These are phyloP conservation scores for Heteractis magnifica DNA, from an alignment of 92 coral and sea anemone species.

Conservation along the genomic window DNA sequence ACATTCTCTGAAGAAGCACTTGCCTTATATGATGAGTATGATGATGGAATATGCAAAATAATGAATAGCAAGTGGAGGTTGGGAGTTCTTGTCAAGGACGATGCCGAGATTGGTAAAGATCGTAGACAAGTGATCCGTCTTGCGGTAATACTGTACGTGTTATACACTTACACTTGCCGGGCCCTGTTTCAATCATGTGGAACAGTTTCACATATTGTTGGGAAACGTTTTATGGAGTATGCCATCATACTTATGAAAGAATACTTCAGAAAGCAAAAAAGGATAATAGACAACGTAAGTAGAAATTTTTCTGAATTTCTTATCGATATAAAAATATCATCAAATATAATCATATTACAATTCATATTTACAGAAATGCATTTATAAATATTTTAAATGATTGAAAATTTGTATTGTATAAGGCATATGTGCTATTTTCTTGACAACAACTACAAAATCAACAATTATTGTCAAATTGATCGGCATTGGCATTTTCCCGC, in stretches of 20 bases:
- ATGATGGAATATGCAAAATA: constrained; percentile 27
- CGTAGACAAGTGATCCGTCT: constrained; percentile 49
- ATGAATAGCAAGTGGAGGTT: constrained; percentile 48
- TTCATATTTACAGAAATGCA: no score
- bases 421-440: no score
- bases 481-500: no score
- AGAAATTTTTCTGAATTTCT: no score
- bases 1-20: constrained; percentile 45
- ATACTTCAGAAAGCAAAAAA: constrained; percentile 42
- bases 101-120: constrained; percentile 54
- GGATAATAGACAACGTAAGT: constrained; percentile 31
- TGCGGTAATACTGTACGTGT: constrained; percentile 52
- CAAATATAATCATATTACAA: no score
- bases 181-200: constrained; percentile 55
- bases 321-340: no score
- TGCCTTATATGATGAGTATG: constrained; percentile 46
- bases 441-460: no score
- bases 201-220: background rate
- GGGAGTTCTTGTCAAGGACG: constrained; percentile 33
- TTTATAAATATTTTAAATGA: no score
- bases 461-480: no score
- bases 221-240: constrained; percentile 23
- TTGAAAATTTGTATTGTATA: no score
- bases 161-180: constrained; percentile 50
- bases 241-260: constrained; percentile 22